Conservation (phyloP, 2,797 vertebrate species). For the Prionace glauca region DNA sequence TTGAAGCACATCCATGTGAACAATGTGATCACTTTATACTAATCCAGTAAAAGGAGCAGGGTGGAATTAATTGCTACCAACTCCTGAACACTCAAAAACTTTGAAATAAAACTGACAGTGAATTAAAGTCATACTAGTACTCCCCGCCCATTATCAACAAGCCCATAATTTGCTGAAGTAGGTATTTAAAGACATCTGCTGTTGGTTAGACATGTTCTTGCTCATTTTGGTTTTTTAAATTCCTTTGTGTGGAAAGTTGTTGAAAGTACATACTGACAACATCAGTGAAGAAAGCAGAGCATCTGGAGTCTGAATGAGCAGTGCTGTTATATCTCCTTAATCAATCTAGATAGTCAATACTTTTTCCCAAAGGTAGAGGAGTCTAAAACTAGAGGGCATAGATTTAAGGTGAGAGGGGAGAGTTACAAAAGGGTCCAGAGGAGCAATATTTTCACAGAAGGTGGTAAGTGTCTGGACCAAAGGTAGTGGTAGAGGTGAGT, state of each 20-base stretch:
- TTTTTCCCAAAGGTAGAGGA: too few species aligned
- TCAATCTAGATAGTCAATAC: too few species aligned
- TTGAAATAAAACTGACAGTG: not conserved
- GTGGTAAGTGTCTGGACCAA: too few species aligned
- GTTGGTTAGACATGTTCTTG: not conserved
- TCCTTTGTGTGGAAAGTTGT: not conserved
- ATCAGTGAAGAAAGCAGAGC: not conserved
- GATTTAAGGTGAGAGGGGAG: too few species aligned
- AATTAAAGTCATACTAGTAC: not conserved
- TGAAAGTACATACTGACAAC: not conserved
- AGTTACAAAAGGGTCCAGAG: too few species aligned
- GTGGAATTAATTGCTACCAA: not conserved
- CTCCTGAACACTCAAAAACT: not conserved
- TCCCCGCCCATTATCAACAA: not conserved
- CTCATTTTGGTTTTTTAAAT: not conserved
- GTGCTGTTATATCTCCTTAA: not conserved
- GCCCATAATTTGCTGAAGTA: not conserved
- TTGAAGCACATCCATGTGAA: slow-evolving; percentile 20
- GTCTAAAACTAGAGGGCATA: too few species aligned
- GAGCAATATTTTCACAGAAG: too few species aligned
- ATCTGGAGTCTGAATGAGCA: not conserved
- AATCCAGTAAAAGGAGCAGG: not conserved
- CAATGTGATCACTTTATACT: not conserved
- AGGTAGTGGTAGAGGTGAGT: too few species aligned
- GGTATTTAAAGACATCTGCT: not conserved